These are phyloP conservation scores for Clarias batrachus DNA, from an alignment of 2,113 vertebrate genomes.

Conservation along the genomic window DNA sequence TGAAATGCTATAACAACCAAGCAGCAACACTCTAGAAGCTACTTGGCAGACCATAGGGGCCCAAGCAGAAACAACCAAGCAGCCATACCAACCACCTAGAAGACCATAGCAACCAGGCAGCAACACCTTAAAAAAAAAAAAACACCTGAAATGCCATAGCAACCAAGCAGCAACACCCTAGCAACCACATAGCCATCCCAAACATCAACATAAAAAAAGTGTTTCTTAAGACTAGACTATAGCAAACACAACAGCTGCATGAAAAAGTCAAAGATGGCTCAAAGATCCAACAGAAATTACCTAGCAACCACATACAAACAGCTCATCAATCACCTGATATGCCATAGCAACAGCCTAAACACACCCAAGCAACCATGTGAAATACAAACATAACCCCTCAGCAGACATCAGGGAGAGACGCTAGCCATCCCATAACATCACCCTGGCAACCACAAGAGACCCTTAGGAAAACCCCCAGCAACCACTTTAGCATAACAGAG, in stretches of 20 bases:
- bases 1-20: not conserved
- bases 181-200: not conserved
- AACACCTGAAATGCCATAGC: too few species aligned
- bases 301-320: not conserved
- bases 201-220: too few species aligned
- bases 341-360: not conserved
- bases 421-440: too few species aligned
- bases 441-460: too few species aligned
- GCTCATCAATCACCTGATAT: not conserved
- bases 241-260: too few species aligned
- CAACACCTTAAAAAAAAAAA: not conserved
- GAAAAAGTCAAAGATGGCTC: too few species aligned
- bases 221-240: too few species aligned
- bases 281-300: not conserved
- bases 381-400: too few species aligned
- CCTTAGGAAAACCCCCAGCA: not conserved
- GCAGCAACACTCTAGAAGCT: not conserved
- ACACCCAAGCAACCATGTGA: not conserved
- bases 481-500: not conserved
- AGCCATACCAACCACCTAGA: not conserved
- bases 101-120: not conserved
- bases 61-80: not conserved
- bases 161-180: not conserved
- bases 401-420: too few species aligned
- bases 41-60: not conserved